Conservation (phyloP, 2,797 vertebrate genomes). For the Lepus townsendii region DNA sequence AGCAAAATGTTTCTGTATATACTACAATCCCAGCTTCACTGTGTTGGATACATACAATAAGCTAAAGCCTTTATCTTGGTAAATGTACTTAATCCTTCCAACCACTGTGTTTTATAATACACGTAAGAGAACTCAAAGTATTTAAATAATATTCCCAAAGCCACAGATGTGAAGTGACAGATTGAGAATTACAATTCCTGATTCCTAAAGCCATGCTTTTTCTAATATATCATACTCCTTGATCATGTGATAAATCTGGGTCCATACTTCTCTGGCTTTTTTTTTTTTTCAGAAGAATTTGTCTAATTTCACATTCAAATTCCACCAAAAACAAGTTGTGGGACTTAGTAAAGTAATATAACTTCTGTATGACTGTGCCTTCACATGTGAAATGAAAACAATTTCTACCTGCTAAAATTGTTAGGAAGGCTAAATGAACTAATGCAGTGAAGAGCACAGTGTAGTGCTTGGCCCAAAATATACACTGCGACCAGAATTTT, state of each 20-base stretch:
- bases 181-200: background rate
- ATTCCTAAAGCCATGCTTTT: background rate
- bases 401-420: background rate
- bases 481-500: background rate
- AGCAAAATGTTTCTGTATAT: background rate
- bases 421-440: background rate
- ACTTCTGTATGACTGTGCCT: background rate
- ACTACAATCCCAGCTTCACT: background rate
- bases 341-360: slow-evolving; percentile 47
- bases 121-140: background rate
- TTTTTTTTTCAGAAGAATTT: background rate
- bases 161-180: background rate
- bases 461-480: background rate
- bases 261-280: background rate
- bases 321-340: background rate
- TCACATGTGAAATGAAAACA: background rate
- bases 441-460: background rate
- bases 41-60: too few relatives aligned
- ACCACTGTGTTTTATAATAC: background rate
- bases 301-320: slow-evolving; percentile 12
- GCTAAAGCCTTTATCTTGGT: background rate
- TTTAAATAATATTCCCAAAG: background rate
- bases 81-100: background rate
- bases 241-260: background rate
- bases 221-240: background rate